A percentile compares a stretch with the other conserved stretches of the same genome.
Conservation (phyloP, 2,888 invertebrate species). For the Patella ulyssiponensis region DNA sequence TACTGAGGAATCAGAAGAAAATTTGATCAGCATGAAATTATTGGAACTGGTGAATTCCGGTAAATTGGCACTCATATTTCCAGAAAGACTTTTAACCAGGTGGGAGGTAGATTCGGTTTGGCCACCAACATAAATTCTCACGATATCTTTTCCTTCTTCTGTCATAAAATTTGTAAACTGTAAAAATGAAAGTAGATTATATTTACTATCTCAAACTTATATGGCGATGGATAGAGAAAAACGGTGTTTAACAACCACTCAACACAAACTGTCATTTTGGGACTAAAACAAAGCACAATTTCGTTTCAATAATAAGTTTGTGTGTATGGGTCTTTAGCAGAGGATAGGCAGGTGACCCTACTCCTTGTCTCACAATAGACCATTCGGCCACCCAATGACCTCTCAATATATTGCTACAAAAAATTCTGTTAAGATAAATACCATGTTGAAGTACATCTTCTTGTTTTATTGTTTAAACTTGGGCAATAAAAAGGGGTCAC, state of each 20-base stretch:
- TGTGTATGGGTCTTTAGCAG: no score
- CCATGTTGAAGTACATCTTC: no score
- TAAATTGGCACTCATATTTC: constrained; percentile 68
- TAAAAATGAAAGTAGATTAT: constrained; percentile 38
- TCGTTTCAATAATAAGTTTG: no score
- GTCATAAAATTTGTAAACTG: constrained; percentile 98
- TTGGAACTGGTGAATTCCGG: constrained; percentile 87
- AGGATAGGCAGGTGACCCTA: no score
- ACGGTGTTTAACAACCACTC: no score
- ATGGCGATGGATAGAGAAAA: not conserved
- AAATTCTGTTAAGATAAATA: no score
- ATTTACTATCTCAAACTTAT: not conserved
- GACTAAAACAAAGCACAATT: no score
- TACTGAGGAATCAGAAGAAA: constrained; percentile 93
- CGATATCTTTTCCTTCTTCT: constrained; percentile 95
- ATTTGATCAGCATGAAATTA: constrained; percentile 98
- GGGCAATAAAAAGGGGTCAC: not conserved
- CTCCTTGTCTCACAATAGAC: no score
- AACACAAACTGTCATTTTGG: no score
- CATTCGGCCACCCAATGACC: no score
- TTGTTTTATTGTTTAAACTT: not conserved
- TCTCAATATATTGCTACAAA: no score
- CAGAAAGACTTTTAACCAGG: constrained; percentile 87
- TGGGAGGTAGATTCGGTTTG: constrained; percentile 85
- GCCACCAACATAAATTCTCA: constrained; percentile 95